Evolutionary conservation across 2,888 invertebrate genomes (phyloP), one percentile per base, ranked within the genome.

Genomic region (Lochmaea crataegi): DNA sequence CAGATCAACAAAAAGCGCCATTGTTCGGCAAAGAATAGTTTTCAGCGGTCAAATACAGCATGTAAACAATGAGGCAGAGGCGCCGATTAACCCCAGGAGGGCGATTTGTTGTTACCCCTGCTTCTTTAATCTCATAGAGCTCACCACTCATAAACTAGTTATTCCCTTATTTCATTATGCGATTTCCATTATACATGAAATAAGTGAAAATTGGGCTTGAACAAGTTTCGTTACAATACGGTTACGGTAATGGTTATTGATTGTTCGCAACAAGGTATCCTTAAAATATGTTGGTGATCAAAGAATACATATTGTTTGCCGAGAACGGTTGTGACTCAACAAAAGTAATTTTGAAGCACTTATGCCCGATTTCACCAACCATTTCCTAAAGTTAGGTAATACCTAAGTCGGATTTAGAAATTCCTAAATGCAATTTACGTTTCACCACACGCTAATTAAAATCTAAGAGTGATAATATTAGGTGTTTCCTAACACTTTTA

Each of bases 11-110:
- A 83, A 84, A 84, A 81, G 82, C 78, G 70, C 72, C 77, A 83
- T 84, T 85, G 84, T 85, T 79, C 74, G 73, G 68, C 73, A 75
- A 80, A 83, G 83, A 84, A 84, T 82, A 79, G 82, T 78, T 79
- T 79, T 82, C 82, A 83, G 82, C 82, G 80, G 79, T 79, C 81
- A 81, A 81, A 83, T 82, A 81, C 81, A 82, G 82, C 67, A 79
- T 82, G 84, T 84, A 85, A 84, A 86, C 85, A 86, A 85, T 85
- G 81, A 80, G 80, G 80, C 79, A 79, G 83, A 85, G 84, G 84
- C 84, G 84, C 82, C 84, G 84, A 84, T 83, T 83, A 83, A 75
- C 84, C 82, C 81, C 83, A 77, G 83, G 84, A 83, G 83, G 82
- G 76, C 82, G 80, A 80, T 82, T 82, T 78, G 78, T 68, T 61